Base-by-base conservation (phyloP, 2,797 vertebrate species). In the Discoglossus pictus region DNA sequence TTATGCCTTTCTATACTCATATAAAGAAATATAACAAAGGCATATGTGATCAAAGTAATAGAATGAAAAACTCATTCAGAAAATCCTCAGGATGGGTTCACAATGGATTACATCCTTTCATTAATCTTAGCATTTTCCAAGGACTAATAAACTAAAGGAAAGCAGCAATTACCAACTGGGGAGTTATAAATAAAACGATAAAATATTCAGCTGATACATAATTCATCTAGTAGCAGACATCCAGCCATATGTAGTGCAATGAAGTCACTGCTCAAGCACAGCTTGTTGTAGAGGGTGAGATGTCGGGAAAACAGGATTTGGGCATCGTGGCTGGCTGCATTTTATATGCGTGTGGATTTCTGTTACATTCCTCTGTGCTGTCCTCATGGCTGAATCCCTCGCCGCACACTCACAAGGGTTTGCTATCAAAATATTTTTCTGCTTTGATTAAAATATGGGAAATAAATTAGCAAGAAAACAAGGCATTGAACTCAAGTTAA, bases 191-290 rank as follows among this genome's bases (percentile, higher is more conserved):
- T 70, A 76, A 83, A 75, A 53, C 35, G 24, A 63, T 75, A 74
- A 80, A 80, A 74, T 75, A 82, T 80, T 78, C 61, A 74, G 48
- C 61, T 79, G 72, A 80, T 83, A 65, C 73, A 81, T 74, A 82
- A 82, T 80, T 82, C 73, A 82, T 77, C 55, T 56, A 56, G 47
- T 63, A 80, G 65, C 76, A 80, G 78, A 77, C 52, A 82, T 10
- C 11, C 17, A 54, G 16, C 71, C 71, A 80, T 75, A 68, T 78
- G 78, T 75, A 56, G 44, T 73, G 56, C 58, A 62, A 62, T 78
- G 56, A 78, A 80, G 55, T 73, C 72, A 54, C 1, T n/a, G 18
- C 20, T 74, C 51, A 16, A 6, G 51, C 65, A 73, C 8, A 77
- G 60, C 47, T 0, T 0, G 25, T 20, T 34, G 68, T 17, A 73